Evolutionary conservation across 2,888 invertebrate genomes (phyloP), one percentile per base, ranked within the genome.

Genomic region (Meganola albula): DNA sequence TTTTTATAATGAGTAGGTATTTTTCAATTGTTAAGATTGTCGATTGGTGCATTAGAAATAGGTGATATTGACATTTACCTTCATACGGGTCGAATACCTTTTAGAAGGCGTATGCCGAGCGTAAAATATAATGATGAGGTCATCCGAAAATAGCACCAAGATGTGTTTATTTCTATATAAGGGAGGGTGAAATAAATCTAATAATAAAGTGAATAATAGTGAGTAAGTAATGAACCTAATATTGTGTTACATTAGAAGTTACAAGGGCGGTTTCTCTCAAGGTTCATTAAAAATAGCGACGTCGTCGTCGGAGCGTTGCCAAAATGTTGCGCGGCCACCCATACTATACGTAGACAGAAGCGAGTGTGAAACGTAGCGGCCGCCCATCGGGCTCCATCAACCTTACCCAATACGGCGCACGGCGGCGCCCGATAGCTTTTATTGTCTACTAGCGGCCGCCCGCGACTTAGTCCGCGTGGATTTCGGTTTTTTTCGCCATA

Each of bases 251-350:
- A 61, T 68, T 71, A 67, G n/a, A n/a, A 71, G 63, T 68, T 61
- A 68, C 82, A 84, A 83, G 83, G 83, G 82, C 83, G 75, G 78
- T 73, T 75, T 74, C 60, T 74, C 72, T 79, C 84, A 85, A 83
- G 84, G 83, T 84, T 79, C 64, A 70, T 71, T 80, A 83, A 75
- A 83, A 83, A 84, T 84, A 84, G 80, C 69, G 38, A 39, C 42
- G 20, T 20, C n/a, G n/a, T n/a, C n/a, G 48, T 67, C 74, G 80
- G 79, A 74, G 68, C 71, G 73, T 67, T 84, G 83, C 82, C 82
- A 83, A 77, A 79, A 77, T 69, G 66, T 53, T 52, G 63, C 63
- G 67, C 62, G 67, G 65, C 70, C 74, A 72, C 72, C 76, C 79
- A 74, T 77, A 74, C 72, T 70, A 68, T 68, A 71, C 61, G 61